A percentile compares a stretch with the other conserved stretches of the same genome.
phyloP scores from a whole-genome alignment of 2,888 invertebrate genomes.

The Rhimphoctona megacephalus region DNA sequence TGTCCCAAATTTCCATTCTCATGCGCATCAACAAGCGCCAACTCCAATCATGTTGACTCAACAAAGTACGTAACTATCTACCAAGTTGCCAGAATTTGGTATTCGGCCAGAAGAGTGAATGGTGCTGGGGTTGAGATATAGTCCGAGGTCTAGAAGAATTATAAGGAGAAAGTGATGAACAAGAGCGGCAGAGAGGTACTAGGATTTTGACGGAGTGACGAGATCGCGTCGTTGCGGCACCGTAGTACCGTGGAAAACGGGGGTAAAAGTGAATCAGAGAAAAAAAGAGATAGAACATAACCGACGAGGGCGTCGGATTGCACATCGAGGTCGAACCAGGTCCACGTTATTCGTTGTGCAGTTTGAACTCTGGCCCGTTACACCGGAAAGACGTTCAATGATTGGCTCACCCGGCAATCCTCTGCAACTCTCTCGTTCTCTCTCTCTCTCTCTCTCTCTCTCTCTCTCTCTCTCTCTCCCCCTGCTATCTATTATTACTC shows the following conservation, averaged over 20 bases:
- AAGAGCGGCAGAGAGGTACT: conserved; percentile 71
- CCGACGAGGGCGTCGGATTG: conserved; percentile 83
- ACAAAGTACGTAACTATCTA: conserved; percentile 84
- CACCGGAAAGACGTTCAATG: conserved; percentile 83
- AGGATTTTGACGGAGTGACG: conserved; percentile 61
- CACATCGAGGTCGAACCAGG: conserved; percentile 85
- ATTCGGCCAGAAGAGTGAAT: conserved; percentile 83
- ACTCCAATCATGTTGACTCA: conserved; percentile 85
- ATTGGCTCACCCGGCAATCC: conserved; percentile 80
- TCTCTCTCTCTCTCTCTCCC: conserved; percentile 69
- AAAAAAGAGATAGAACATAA: conserved; percentile 49
- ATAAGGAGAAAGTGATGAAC: conserved; percentile 72
- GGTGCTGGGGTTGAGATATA: conserved; percentile 64
- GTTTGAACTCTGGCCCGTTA: conserved; percentile 76
- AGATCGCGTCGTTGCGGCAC: conserved; percentile 4
- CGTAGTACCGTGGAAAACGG: conserved; percentile 27
- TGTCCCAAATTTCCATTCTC: conserved; percentile 67
- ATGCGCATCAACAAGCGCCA: conserved; percentile 79
- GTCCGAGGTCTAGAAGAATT: conserved; percentile 60
- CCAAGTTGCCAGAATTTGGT: conserved; percentile 85
- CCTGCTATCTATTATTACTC: conserved; percentile 59
- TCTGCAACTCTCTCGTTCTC: conserved; percentile 70
- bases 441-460: conserved; percentile 51
- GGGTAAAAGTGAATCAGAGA: conserved; percentile 41
- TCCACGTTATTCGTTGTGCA: conserved; percentile 80